Percentiles rank a stretch among this genome's conserved stretches.
phyloP scores from a whole-genome alignment of 2,113 vertebrate species.

The Helogale parvula region DNA sequence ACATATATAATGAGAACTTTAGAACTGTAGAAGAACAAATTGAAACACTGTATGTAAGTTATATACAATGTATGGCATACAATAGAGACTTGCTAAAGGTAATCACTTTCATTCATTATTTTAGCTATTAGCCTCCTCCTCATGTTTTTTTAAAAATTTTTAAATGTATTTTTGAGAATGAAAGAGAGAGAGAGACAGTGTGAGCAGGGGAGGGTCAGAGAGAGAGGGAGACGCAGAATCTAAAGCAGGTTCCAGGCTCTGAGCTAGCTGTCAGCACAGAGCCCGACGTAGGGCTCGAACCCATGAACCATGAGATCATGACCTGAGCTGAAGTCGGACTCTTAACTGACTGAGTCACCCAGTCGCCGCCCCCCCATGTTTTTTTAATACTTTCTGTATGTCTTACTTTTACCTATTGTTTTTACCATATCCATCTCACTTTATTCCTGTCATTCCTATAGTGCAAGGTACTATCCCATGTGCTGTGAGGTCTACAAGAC shows the following conservation, averaged over 20 bases:
- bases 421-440: not conserved
- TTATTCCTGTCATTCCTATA: not conserved
- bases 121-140: not conserved
- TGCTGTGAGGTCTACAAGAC: not conserved
- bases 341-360: no score
- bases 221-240: no score
- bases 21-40: not conserved
- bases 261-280: no score
- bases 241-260: no score
- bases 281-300: no score
- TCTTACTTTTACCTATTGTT: not conserved
- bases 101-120: not conserved
- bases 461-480: not conserved
- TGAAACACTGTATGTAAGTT: not conserved
- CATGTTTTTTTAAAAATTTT: not conserved
- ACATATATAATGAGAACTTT: not conserved
- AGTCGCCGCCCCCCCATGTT: not conserved
- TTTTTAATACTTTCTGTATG: not conserved
- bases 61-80: not conserved
- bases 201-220: no score
- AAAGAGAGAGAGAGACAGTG: no score
- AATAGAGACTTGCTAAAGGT: not conserved
- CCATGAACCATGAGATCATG: no score
- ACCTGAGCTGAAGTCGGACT: no score
- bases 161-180: no score